Evolutionary conservation across 2,888 invertebrate species (phyloP), one percentile per base, ranked within the genome.

Genomic region (Nebria brevicollis): DNA sequence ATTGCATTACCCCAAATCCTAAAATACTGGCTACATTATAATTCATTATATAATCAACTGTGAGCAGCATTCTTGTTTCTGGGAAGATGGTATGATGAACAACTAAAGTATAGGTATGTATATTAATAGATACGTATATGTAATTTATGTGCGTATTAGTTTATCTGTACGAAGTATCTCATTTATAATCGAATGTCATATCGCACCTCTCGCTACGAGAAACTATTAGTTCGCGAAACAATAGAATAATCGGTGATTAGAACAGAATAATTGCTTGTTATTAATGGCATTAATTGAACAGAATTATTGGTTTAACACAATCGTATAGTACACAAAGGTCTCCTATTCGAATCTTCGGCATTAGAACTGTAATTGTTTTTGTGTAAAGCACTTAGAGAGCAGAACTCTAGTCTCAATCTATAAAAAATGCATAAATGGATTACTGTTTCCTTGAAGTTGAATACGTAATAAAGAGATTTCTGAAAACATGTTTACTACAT

Each of bases 281-380:
- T 70, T 70, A 70, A 70, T 70, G 70, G 70, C n/a, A 25, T 70
- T 70, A 70, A 70, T 70, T 25, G 70, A 11, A 25, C 26, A 25
- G 70, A 70, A 34, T 70, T 70, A 70, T 34, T 26, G 70, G 70
- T 70, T 70, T 70, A 70, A 70, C 25, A 70, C 25, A 70, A 70
- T 26, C 34, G 70, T 25, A 25, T 66, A 1, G 54, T 13, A 13
- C 54, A 54, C 54, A 54, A 54, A 54, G 54, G 54, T 54, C 54
- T 54, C 13, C 11, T 54, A 13, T 54, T 54, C 1, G 54, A 54
- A 54, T 54, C 54, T 1, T 54, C 2, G 13, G 54, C 54, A 54
- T 54, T 54, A 54, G 54, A 54, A 54, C 54, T 8, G 8, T 54
- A 54, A 54, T 54, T 54, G 54, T 54, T 54, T 54, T 54, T 34